phyloP scores from a whole-genome alignment of 2,888 invertebrate genomes.

The Arrhopalites spinosus region DNA sequence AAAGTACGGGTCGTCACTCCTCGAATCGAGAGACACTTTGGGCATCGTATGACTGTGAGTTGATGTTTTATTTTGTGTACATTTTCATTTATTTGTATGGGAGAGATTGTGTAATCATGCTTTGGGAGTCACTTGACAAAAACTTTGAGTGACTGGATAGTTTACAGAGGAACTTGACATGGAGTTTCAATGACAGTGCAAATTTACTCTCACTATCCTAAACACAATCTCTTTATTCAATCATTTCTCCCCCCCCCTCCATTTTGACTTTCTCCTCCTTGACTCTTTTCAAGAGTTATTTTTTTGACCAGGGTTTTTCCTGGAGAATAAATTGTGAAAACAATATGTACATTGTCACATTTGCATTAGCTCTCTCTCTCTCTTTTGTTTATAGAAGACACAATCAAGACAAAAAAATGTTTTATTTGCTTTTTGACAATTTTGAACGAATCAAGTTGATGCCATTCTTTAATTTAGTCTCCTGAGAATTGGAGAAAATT shows the following conservation, averaged over 20 bases:
- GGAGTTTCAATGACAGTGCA: slow-evolving; percentile 22
- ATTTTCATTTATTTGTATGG: background rate
- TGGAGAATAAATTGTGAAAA: no score
- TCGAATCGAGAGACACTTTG: slow-evolving; percentile 13
- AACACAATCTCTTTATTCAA: background rate
- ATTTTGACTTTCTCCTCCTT: background rate
- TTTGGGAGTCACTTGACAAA: background rate
- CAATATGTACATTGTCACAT: no score
- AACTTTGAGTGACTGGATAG: background rate
- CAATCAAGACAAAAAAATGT: no score
- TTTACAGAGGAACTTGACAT: background rate
- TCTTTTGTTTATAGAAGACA: no score
- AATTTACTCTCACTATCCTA: slow-evolving; percentile 26
- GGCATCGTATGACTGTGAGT: slow-evolving; percentile 21
- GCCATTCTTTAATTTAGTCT: no score
- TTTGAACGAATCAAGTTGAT: no score
- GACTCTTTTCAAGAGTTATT: no score
- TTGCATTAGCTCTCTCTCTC: no score
- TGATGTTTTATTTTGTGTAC: background rate
- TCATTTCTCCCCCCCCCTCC: background rate
- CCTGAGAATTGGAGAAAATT: no score
- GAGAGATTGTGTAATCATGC: background rate
- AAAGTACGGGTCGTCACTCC: slow-evolving; percentile 33
- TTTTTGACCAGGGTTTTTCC: no score
- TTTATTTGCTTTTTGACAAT: no score